Evolutionary conservation across 2,888 invertebrate species (phyloP), one percentile per base, ranked within the genome.

Genomic region (Dasypolia templi): DNA sequence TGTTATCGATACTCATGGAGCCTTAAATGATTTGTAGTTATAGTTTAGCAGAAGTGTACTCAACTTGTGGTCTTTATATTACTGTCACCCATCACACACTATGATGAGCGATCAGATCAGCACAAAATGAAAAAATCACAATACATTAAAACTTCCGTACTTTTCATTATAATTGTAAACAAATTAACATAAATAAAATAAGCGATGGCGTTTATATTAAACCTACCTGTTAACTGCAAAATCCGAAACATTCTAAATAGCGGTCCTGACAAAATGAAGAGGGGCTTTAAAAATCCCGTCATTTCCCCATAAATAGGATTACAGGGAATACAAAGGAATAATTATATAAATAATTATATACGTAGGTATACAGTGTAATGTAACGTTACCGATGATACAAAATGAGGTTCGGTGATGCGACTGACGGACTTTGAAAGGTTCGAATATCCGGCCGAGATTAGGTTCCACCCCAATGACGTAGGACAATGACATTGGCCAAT

Each of bases 241-340:
- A 75, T 72, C 58, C 32, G 64, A 39, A 65, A 68, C 55, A 69
- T 70, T 71, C 55, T 74, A 82, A 82, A 77, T 77, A 67, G 71
- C 59, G 44, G 42, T 32, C 53, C 61, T 61, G 56, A 35, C 56
- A 79, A 79, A 82, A 77, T 79, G 61, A 77, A 77, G 72, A 79
- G 77, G 85, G 65, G 72, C 63, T 78, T 81, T 82, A 66, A 83
- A 86, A 86, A 77, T 73, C 75, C 77, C 67, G 58, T 76, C 68
- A 72, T 67, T 77, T 71, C 55, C 63, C 75, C 75, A 71, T 72
- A 77, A 86, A 85, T 77, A 77, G 85, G 87, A 86, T 86, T 81
- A 83, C 70, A 56, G 77, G 39, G 77, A 67, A 74, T 85, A 77
- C 73, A 86, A 85, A 82, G 61, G 79, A 66, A n/a, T n/a, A n/a